Conservation (phyloP, 1,140 invertebrate species). For the Lepidurus couesii region DNA sequence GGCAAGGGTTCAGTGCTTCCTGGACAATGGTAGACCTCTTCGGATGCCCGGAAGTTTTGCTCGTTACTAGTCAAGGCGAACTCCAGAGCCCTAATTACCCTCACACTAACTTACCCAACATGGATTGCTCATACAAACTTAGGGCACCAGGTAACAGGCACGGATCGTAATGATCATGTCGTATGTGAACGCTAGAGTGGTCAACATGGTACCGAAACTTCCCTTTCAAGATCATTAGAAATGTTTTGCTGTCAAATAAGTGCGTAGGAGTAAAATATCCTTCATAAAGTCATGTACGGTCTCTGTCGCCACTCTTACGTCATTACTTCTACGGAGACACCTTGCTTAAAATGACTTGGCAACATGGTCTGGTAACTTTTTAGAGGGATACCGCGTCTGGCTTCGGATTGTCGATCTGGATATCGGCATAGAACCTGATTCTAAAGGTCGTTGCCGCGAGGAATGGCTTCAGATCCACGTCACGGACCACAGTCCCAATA, state of each 20-base stretch:
- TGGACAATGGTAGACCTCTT: constrained; percentile 63
- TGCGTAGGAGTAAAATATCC: no score
- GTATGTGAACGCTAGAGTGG: no score
- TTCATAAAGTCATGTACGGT: no score
- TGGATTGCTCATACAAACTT: constrained; percentile 62
- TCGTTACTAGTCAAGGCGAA: constrained; percentile 40
- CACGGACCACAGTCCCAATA: neutral
- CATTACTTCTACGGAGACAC: no score
- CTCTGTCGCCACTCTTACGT: no score
- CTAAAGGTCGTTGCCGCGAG: neutral
- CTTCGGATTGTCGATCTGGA: neutral
- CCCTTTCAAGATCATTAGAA: no score
- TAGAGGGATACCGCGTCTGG: neutral
- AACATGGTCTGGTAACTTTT: neutral
- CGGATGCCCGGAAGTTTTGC: constrained; percentile 51
- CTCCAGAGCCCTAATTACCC: constrained; percentile 61
- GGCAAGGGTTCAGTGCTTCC: constrained; percentile 56
- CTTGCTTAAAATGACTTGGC: no score
- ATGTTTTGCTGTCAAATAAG: no score
- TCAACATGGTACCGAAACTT: no score
- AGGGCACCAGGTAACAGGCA: constrained; percentile 50
- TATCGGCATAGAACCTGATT: constrained; percentile 1
- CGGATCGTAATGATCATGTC: neutral
- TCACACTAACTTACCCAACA: constrained; percentile 54
- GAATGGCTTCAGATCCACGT: constrained; percentile 9